These are phyloP conservation scores for Bimastos eiseni DNA, from an alignment of 2,888 invertebrate genomes.

Conservation along the genomic window DNA sequence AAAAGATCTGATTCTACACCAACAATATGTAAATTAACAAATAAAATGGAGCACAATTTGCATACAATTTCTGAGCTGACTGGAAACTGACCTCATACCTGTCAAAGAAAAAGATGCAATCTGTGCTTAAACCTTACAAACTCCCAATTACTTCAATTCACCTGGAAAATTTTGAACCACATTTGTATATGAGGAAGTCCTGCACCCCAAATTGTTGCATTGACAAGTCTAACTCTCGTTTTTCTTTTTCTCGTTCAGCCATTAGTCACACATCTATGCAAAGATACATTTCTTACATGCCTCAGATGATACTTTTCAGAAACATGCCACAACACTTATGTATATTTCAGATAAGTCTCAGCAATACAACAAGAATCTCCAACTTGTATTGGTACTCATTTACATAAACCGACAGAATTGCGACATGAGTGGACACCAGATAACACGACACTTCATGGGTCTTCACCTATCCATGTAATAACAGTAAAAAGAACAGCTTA, in stretches of 20 bases:
- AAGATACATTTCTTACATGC: neutral
- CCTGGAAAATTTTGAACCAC: too few relatives aligned
- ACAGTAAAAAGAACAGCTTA: neutral
- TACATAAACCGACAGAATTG: neutral
- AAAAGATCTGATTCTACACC: too few relatives aligned
- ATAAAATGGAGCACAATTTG: too few relatives aligned
- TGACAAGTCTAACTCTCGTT: too few relatives aligned
- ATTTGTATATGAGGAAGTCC: too few relatives aligned
- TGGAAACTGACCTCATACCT: too few relatives aligned
- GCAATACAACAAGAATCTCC: neutral
- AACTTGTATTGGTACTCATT: neutral
- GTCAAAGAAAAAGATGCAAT: too few relatives aligned
- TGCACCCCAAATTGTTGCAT: too few relatives aligned
- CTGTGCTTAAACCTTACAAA: too few relatives aligned
- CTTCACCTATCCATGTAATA: neutral
- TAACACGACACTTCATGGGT: neutral
- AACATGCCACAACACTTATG: neutral
- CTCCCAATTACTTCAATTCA: too few relatives aligned
- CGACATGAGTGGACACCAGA: neutral
- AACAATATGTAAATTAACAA: too few relatives aligned
- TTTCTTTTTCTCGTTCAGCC: neutral
- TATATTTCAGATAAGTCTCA: neutral
- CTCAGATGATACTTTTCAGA: neutral
- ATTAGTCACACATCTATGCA: neutral
- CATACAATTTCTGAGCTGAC: too few relatives aligned